phyloP scores from a whole-genome alignment of 2,113 vertebrate species.

The Chauna torquata region DNA sequence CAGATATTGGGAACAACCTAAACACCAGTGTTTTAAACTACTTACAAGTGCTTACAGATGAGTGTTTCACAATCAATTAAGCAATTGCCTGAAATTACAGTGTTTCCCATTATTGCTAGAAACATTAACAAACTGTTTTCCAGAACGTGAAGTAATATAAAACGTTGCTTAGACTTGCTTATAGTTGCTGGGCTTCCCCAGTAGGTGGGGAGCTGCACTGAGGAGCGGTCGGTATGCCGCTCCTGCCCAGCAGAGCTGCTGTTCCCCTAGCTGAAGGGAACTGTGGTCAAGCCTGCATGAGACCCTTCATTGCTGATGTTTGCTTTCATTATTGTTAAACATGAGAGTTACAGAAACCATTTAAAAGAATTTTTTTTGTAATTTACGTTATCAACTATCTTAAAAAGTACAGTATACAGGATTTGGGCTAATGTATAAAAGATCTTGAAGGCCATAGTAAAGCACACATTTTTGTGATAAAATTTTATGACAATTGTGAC shows the following conservation, averaged over 20 bases:
- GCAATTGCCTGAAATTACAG: background rate
- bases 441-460: background rate
- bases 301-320: background rate
- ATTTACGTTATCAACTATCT: background rate
- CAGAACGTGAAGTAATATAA: background rate
- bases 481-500: background rate
- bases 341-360: background rate
- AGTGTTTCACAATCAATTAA: background rate
- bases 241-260: accelerated
- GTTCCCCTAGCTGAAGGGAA: accelerated
- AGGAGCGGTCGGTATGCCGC: background rate
- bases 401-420: background rate
- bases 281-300: background rate
- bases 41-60: background rate
- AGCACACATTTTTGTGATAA: background rate
- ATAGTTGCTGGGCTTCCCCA: background rate
- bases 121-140: background rate
- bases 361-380: background rate
- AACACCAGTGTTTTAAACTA: background rate
- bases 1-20: background rate
- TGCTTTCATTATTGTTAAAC: background rate
- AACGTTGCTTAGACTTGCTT: background rate
- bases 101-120: background rate
- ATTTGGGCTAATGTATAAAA: background rate
- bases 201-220: background rate